These are phyloP conservation scores for Acanthaster planci DNA, from an alignment of 35 echinoderm and acorn worm species.

Conservation along the genomic window DNA sequence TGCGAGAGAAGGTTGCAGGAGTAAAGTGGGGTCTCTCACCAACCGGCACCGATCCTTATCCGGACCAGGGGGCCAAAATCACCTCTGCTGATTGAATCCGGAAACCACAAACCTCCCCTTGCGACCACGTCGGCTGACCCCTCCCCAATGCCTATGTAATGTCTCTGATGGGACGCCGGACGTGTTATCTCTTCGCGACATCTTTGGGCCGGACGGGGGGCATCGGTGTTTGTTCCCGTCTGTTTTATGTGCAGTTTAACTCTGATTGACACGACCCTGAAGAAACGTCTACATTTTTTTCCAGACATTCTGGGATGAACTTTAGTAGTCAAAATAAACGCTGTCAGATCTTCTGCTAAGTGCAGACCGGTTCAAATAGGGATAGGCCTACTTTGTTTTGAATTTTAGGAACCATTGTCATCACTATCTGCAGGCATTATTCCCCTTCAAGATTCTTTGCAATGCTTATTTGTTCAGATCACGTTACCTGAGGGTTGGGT, in stretches of 20 bases:
- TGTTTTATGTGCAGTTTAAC: background rate
- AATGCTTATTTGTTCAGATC: no score
- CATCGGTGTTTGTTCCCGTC: background rate
- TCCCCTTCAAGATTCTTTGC: no score
- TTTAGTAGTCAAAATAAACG: no score
- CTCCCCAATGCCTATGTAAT: background rate
- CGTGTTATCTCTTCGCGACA: background rate
- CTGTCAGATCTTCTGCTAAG: no score
- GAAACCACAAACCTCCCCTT: background rate
- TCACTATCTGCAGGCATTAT: no score
- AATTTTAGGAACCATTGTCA: no score
- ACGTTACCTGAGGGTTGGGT: no score
- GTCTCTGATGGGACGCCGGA: background rate
- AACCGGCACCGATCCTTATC: slow-evolving; percentile 1
- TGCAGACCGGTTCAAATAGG: no score
- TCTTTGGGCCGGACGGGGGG: background rate
- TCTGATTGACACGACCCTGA: no score
- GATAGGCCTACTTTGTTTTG: no score
- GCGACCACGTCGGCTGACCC: background rate
- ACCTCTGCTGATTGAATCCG: slow-evolving; percentile 22
- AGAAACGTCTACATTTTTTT: no score
- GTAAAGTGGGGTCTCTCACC: background rate
- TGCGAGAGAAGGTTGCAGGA: background rate
- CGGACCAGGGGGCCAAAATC: slow-evolving; percentile 15
- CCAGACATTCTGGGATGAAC: no score